These are phyloP conservation scores for Prunella fulvescens DNA, from an alignment of 2,113 vertebrate genomes.

Conservation along the genomic window DNA sequence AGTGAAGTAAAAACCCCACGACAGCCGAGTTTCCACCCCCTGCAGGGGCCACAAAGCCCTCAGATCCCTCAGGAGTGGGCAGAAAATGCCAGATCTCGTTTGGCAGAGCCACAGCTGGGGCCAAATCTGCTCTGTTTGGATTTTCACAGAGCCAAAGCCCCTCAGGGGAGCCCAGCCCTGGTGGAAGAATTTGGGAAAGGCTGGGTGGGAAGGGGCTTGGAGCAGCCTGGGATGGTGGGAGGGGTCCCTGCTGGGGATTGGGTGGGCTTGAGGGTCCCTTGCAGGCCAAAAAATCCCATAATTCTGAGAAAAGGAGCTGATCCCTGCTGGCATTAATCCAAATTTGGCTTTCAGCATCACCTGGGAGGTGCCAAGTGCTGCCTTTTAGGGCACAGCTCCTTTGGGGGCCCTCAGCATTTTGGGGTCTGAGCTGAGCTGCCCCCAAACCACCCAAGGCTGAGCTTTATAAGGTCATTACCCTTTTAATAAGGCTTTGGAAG, in stretches of 20 bases:
- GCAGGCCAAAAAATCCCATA: background rate
- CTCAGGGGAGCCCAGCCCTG: background rate
- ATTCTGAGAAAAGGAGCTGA: background rate
- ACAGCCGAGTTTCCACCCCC: background rate
- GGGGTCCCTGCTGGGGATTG: background rate
- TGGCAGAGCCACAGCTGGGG: background rate
- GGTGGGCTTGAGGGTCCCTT: background rate
- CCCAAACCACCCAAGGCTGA: background rate
- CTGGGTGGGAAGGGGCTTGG: background rate
- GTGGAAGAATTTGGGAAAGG: accelerated
- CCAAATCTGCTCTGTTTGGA: accelerated
- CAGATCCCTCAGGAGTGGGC: background rate
- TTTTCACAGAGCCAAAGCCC: background rate
- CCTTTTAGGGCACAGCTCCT: background rate
- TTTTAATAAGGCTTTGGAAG: background rate
- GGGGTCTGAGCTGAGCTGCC: background rate
- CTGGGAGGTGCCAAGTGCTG: accelerated
- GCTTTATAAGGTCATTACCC: background rate
- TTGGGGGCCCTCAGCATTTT: background rate
- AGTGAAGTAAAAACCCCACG: background rate
- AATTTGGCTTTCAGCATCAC: background rate
- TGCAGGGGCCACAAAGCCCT: background rate
- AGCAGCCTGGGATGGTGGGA: background rate
- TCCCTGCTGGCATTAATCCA: background rate
- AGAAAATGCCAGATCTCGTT: background rate